These are phyloP conservation scores for Haemorhous mexicanus DNA, from an alignment of 2,113 vertebrate genomes.

Conservation along the genomic window DNA sequence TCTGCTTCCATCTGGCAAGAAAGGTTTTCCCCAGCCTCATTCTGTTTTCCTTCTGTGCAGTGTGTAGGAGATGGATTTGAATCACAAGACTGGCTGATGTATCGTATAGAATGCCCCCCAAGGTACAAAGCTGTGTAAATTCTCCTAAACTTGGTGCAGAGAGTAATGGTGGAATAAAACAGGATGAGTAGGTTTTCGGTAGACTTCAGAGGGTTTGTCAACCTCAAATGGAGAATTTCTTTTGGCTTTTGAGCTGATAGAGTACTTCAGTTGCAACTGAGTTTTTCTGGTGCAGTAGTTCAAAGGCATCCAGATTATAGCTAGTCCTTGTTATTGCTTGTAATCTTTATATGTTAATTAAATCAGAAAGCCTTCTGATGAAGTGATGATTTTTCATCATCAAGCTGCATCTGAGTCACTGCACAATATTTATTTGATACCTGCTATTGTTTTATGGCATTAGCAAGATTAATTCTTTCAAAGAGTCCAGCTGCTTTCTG, in stretches of 20 bases:
- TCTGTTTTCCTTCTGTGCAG: not conserved
- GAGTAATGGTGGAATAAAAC: not conserved
- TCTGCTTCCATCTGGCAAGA: not conserved
- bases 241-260: not conserved
- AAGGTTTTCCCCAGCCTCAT: not conserved
- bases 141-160: not conserved
- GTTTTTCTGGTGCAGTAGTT: not conserved
- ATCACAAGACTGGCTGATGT: not conserved
- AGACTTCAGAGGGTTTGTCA: not conserved
- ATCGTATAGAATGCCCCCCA: not conserved
- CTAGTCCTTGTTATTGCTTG: not conserved
- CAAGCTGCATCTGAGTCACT: not conserved
- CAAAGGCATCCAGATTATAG: not conserved
- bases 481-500: not conserved
- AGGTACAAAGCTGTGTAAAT: not conserved
- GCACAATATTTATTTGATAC: not conserved
- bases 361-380: not conserved
- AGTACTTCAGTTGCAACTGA: not conserved
- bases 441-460: not conserved
- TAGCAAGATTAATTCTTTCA: not conserved
- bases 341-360: not conserved
- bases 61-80: not conserved
- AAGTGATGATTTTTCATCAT: not conserved
- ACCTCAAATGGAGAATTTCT: not conserved
- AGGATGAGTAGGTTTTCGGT: not conserved